Evolutionary conservation across 2,113 vertebrate species (phyloP), one percentile per base, ranked within the genome.

Genomic region (Sapayoa aenigma): DNA sequence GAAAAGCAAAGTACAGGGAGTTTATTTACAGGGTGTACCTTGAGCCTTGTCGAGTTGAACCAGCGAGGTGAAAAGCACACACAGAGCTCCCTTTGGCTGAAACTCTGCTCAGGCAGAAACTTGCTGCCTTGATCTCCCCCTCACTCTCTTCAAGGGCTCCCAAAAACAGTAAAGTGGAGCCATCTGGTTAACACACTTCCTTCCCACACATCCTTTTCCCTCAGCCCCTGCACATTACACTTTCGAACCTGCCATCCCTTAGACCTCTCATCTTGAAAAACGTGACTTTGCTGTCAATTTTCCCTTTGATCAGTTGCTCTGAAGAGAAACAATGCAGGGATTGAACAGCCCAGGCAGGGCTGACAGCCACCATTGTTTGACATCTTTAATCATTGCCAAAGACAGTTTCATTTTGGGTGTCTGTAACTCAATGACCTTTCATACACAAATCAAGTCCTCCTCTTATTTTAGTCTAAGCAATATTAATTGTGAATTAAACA

Each of bases 141-240:
- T 92, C 91, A 72, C 77, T 65, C 44, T 59, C 46, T 95, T 86
- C 77, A 92, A 95, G 89, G 69, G 74, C 60, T 93, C 89, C 89
- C 73, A 68, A 87, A 94, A 95, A 63, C 87, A 77, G 87, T 49
- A 82, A 92, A 92, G 76, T 33, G 5, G 37, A 95, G 84, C 94
- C 93, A 91, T 95, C 91, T 95, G 96, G 89, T 91, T 97, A 91
- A 79, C 91, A 92, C 80, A 42, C 68, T 89, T 90, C 8, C 89
- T 88, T 95, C 95, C 93, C 89, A 95, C 94, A 93, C 90, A 94
- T 63, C 83, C 46, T 83, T 65, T 62, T 93, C 68, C 75, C 59
- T 94, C 86, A 97, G 93, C 83, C 83, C 85, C 83, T 93, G 76
- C 83, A 94, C 9, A 4, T 93, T 93, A 90, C 86, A 84, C 89